A percentile compares a stretch with the other conserved stretches of the same genome.
phyloP scores from a whole-genome alignment of 2,113 vertebrate species.

The Anguilla rostrata region DNA sequence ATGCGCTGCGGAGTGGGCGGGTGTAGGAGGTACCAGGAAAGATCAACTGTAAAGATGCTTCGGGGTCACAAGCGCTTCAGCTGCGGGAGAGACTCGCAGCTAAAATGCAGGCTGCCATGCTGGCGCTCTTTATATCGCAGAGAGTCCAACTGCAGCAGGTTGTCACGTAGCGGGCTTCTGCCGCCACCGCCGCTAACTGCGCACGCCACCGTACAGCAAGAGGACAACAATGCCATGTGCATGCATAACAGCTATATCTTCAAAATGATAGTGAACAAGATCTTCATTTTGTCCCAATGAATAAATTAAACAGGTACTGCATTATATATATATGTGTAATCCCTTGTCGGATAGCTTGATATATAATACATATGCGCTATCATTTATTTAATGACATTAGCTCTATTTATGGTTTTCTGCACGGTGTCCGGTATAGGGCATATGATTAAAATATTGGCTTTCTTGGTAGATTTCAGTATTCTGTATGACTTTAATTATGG shows the following conservation, averaged over 20 bases:
- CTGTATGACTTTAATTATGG: conserved; percentile 20
- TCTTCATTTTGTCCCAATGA: conserved; percentile 95
- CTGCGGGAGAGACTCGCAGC: neutral
- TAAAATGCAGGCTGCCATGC: neutral
- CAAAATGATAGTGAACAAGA: conserved; percentile 81
- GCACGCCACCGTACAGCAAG: neutral
- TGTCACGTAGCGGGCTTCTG: neutral
- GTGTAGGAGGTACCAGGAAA: neutral
- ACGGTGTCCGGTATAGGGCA: conserved; percentile 49
- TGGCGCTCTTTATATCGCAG: neutral
- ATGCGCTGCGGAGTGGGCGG: neutral
- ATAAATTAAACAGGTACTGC: conserved; percentile 93
- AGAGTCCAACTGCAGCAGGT: neutral
- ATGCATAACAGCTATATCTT: conserved; percentile 41
- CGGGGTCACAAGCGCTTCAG: neutral
- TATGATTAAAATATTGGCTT: conserved; percentile 56
- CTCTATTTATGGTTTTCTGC: conserved; percentile 58
- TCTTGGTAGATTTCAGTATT: conserved; percentile 27
- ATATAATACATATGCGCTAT: conserved; percentile 90
- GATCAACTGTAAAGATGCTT: neutral
- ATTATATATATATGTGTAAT: conserved; percentile 93
- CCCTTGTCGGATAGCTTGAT: conserved; percentile 89
- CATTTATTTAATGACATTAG: conserved; percentile 96
- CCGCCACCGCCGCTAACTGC: neutral
- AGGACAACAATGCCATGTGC: neutral